These are phyloP conservation scores for Benthosema pterotum DNA, from an alignment of 2,797 vertebrate species.

Conservation along the genomic window DNA sequence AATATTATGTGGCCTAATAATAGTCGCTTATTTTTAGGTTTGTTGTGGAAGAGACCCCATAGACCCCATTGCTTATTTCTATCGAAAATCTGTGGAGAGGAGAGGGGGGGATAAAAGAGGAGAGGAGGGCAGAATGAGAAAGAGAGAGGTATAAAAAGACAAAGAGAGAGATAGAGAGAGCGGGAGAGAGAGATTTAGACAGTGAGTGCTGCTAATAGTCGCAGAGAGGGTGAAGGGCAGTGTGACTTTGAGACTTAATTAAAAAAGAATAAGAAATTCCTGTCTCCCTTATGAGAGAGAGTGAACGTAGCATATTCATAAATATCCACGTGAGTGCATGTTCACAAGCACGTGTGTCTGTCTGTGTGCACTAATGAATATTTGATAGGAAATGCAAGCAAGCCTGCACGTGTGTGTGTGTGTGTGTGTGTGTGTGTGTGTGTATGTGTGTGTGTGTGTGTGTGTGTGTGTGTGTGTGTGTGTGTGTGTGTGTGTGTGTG, in stretches of 20 bases:
- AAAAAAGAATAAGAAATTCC: constrained; percentile 77
- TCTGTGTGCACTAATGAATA: constrained; percentile 19
- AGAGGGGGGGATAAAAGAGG: neutral
- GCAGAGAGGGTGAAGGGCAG: constrained; percentile 76
- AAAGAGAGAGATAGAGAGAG: constrained; percentile 5
- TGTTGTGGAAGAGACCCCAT: too few relatives aligned
- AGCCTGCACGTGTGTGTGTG: constrained; percentile 24
- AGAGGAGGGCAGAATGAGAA: too few relatives aligned
- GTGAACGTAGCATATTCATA: constrained; percentile 52
- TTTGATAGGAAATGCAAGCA: constrained; percentile 18
- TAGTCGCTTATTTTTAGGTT: too few relatives aligned
- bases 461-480: constrained; percentile 20
- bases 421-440: constrained; percentile 25
- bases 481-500: neutral
- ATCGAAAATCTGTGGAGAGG: too few relatives aligned
- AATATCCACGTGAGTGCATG: constrained; percentile 38
- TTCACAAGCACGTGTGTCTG: constrained; percentile 12
- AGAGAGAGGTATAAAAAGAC: neutral
- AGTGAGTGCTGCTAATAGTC: constrained; percentile 62
- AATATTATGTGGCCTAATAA: too few relatives aligned
- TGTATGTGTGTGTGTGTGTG: constrained; percentile 11
- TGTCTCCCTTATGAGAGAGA: constrained; percentile 49
- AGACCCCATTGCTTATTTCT: too few relatives aligned
- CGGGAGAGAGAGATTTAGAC: constrained; percentile 21
- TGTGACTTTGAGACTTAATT: constrained; percentile 85